Evolutionary conservation across 2,888 invertebrate genomes (phyloP).

Genomic region (Sacculina carcini): DNA sequence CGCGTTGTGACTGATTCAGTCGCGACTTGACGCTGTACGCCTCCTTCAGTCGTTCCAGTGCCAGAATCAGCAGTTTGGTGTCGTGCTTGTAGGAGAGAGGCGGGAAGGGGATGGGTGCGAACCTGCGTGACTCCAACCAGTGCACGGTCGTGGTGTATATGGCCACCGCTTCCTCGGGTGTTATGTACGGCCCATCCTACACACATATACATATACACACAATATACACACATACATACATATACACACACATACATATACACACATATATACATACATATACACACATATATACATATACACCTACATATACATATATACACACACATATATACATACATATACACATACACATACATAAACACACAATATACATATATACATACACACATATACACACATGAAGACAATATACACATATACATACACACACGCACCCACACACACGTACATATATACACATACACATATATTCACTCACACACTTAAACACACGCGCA

Average conservation of each 20-base stretch:
- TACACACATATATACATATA: no score
- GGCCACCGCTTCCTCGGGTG: constrained; percentile 97
- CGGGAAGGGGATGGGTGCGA: constrained; percentile 98
- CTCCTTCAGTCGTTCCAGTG: constrained; percentile 83
- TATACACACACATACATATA: background rate
- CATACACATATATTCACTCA: no score
- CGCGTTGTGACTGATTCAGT: constrained; percentile 92
- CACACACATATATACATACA: no score
- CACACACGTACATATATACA: no score
- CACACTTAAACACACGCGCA: no score
- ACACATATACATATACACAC: constrained; percentile 13
- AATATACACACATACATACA: background rate
- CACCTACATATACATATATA: no score
- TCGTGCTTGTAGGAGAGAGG: constrained; percentile 98
- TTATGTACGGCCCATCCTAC: constrained; percentile 91
- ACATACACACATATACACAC: no score
- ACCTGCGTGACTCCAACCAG: constrained; percentile 92
- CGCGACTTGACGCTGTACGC: constrained; percentile 93
- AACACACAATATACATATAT: no score
- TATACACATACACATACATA: no score
- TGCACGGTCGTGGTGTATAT: constrained; percentile 99
- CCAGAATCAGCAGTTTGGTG: constrained; percentile 87
- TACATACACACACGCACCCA: no score
- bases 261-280: no score
- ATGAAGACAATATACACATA: no score